A percentile compares a stretch with the other conserved stretches of the same genome.
Evolutionary conservation across 1,140 invertebrate species (phyloP).

Genomic region (Armadillidium nasatum): DNA sequence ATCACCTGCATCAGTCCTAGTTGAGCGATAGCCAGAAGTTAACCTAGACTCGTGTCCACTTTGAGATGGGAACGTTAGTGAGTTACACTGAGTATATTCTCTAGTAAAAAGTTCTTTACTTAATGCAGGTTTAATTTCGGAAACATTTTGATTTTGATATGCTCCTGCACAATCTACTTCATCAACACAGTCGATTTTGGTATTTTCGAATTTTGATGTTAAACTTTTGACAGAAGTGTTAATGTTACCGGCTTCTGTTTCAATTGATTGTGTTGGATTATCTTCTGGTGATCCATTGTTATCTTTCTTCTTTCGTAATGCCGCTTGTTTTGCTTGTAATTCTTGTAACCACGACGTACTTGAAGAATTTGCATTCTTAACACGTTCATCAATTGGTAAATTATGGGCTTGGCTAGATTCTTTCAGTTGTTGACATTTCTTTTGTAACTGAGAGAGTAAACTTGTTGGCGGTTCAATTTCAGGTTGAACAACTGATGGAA

Average conservation of each 20-base stretch:
- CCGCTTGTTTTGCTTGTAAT: conserved; percentile 58
- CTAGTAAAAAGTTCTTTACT: conserved; percentile 40
- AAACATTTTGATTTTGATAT: background rate
- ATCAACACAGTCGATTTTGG: conserved; percentile 32
- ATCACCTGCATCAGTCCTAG: conserved; percentile 22
- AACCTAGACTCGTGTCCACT: conserved; percentile 40
- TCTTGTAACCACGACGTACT: conserved; percentile 69
- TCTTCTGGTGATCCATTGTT: conserved; percentile 9
- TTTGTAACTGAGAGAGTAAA: conserved; percentile 67
- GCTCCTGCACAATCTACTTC: conserved; percentile 37
- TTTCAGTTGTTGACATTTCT: conserved; percentile 67
- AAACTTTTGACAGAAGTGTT: conserved; percentile 63
- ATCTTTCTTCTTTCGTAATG: conserved; percentile 40
- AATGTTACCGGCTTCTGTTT: conserved; percentile 4
- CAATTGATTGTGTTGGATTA: conserved; percentile 51
- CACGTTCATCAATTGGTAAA: conserved; percentile 35
- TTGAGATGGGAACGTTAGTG: conserved; percentile 38
- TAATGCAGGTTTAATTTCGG: conserved; percentile 9
- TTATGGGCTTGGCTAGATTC: conserved; percentile 42
- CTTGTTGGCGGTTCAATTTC: conserved; percentile 44
- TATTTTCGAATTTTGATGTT: conserved; percentile 71
- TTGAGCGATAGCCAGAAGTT: conserved; percentile 34
- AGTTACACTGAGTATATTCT: conserved; percentile 44
- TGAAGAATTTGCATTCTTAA: conserved; percentile 45
- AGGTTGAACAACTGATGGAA: background rate